Percentiles rank a stretch among this genome's conserved stretches.
Evolutionary conservation across 2,113 vertebrate species (phyloP).

Genomic region (Poecilia latipinna): DNA sequence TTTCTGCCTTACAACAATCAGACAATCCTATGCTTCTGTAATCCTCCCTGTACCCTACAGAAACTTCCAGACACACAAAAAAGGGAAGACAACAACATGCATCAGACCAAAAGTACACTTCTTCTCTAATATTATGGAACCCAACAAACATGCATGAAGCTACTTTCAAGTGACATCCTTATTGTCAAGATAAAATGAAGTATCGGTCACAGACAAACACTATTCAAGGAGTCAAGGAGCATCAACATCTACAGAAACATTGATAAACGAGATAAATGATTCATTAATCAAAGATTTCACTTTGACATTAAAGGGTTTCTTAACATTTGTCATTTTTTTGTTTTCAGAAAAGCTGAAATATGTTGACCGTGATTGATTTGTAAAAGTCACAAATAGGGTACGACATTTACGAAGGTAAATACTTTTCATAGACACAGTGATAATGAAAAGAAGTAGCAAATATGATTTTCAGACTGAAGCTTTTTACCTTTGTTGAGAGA

Average conservation of each 20-base stretch:
- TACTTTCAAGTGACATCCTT: background rate
- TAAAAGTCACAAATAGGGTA: too few species aligned
- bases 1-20: conserved; percentile 57
- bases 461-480: background rate
- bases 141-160: background rate
- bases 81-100: too few species aligned
- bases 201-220: background rate
- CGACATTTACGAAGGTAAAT: too few species aligned
- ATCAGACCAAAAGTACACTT: too few species aligned
- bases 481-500: background rate
- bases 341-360: too few species aligned
- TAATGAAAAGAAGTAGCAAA: background rate
- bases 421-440: background rate
- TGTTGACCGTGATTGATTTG: too few species aligned
- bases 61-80: background rate
- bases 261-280: too few species aligned
- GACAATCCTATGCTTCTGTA: conserved; percentile 13
- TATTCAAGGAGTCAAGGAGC: too few species aligned
- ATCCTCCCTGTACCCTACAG: background rate
- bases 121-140: background rate
- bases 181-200: background rate
- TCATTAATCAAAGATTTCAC: too few species aligned
- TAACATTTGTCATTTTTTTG: too few species aligned
- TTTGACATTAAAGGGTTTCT: too few species aligned
- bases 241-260: too few species aligned